Evolutionary conservation across 2,113 vertebrate genomes (phyloP).

Genomic region (Lota lota): DNA sequence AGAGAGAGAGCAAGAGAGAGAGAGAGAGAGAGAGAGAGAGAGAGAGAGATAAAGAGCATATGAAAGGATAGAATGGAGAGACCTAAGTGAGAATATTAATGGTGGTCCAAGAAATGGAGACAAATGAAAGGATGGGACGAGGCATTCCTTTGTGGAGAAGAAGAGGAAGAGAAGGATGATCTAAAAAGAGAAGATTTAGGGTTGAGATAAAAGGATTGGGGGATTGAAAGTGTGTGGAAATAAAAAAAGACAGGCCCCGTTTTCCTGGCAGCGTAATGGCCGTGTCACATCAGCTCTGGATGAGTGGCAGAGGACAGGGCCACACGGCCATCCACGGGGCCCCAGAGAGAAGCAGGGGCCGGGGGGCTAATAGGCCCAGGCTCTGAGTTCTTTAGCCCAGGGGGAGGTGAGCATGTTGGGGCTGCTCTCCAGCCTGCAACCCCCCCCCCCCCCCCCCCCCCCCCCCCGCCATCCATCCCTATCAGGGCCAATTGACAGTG

Average conservation of each 20-base stretch:
- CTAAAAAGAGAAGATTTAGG: not conserved
- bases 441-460: constrained; percentile 36
- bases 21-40: not conserved
- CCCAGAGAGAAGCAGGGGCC: constrained; percentile 41
- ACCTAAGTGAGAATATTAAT: no score
- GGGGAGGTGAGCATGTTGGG: constrained; percentile 59
- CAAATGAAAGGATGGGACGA: no score
- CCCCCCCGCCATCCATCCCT: constrained; percentile 40
- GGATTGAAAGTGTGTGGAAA: constrained; percentile 2
- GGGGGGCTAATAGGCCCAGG: constrained; percentile 48
- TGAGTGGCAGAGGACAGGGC: constrained; percentile 60
- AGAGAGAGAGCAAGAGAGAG: not conserved
- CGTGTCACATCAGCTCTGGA: constrained; percentile 61
- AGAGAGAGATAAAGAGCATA: not conserved
- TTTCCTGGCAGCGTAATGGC: constrained; percentile 52
- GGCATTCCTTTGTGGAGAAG: no score
- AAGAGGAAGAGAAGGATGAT: not conserved
- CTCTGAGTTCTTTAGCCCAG: constrained; percentile 62
- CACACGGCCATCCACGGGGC: not conserved
- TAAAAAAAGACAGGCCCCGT: constrained; percentile 8
- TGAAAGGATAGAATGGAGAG: not conserved
- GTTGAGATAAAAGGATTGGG: no score
- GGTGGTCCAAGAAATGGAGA: no score
- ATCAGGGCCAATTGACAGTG: constrained; percentile 60
- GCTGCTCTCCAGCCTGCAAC: constrained; percentile 51